phyloP scores from a whole-genome alignment of 2,113 vertebrate genomes.

The Tricholaema leucomelas region DNA sequence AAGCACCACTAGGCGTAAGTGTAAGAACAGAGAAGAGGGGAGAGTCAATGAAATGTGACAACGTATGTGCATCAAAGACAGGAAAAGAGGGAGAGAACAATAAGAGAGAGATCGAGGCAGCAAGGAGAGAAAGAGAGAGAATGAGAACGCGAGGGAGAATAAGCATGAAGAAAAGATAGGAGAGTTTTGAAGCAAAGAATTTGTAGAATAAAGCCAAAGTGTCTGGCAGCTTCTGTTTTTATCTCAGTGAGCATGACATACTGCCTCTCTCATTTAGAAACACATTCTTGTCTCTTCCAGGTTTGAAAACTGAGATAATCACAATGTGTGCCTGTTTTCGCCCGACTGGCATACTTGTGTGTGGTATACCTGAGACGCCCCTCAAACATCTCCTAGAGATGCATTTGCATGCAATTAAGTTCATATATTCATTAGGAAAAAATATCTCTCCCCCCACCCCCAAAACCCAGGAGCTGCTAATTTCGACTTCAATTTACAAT shows the following conservation, averaged over 20 bases:
- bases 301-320: conserved; percentile 79
- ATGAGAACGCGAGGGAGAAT: not conserved
- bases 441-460: not conserved
- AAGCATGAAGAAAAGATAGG: conserved; percentile 50
- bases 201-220: conserved; percentile 76
- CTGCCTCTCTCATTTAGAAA: conserved; percentile 79
- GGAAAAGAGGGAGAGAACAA: conserved; percentile 73
- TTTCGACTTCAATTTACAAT: conserved; percentile 68
- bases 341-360: conserved; percentile 68
- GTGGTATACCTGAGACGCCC: conserved; percentile 66
- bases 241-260: conserved; percentile 73
- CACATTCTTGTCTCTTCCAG: conserved; percentile 73
- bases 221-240: conserved; percentile 81
- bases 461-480: conserved; percentile 58
- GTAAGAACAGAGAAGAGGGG: conserved; percentile 76
- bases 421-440: conserved; percentile 67
- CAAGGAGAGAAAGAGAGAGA: conserved; percentile 40
- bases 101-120: conserved; percentile 72
- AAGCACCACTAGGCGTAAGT: conserved; percentile 81
- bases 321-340: conserved; percentile 68
- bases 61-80: conserved; percentile 81
- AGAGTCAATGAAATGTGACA: conserved; percentile 85
- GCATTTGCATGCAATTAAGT: conserved; percentile 66
- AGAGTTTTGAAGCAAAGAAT: conserved; percentile 71
- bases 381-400: not conserved